Percentiles rank a stretch among this genome's conserved stretches.
Conservation (phyloP, 2,113 vertebrate genomes). For the Otolemur garnettii region DNA sequence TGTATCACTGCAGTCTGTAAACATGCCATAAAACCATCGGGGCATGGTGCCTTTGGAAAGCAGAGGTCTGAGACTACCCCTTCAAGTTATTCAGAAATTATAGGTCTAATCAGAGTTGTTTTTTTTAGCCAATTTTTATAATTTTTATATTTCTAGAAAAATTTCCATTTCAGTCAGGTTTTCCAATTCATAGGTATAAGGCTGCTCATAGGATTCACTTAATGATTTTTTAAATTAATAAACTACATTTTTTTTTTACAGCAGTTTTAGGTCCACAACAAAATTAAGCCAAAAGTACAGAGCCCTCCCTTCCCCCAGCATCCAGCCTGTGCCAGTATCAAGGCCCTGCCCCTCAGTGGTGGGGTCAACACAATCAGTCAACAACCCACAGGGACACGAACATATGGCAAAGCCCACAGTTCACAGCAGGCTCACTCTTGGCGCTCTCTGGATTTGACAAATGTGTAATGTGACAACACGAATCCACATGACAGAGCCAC, state of each 20-base stretch:
- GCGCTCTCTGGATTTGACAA: background rate
- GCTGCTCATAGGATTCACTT: background rate
- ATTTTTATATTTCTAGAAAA: background rate
- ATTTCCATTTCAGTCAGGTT: background rate
- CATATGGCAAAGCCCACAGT: accelerated
- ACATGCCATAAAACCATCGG: background rate
- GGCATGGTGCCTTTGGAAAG: background rate
- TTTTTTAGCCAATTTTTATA: background rate
- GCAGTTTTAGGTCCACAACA: background rate
- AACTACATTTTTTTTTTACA: background rate
- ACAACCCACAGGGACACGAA: accelerated
- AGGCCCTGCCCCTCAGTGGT: background rate
- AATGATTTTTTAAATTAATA: background rate
- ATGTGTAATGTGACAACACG: background rate
- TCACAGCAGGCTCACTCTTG: background rate
- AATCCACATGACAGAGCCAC: background rate
- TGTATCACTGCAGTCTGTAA: background rate
- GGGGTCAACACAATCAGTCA: accelerated
- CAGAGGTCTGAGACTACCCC: background rate
- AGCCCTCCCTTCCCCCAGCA: background rate
- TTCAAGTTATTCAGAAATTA: background rate
- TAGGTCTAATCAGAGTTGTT: background rate
- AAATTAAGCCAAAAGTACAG: background rate
- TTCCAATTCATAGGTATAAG: background rate
- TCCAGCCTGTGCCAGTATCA: too few relatives aligned